Conservation (phyloP, 2,797 vertebrate genomes). For the Poeciliopsis infans region DNA sequence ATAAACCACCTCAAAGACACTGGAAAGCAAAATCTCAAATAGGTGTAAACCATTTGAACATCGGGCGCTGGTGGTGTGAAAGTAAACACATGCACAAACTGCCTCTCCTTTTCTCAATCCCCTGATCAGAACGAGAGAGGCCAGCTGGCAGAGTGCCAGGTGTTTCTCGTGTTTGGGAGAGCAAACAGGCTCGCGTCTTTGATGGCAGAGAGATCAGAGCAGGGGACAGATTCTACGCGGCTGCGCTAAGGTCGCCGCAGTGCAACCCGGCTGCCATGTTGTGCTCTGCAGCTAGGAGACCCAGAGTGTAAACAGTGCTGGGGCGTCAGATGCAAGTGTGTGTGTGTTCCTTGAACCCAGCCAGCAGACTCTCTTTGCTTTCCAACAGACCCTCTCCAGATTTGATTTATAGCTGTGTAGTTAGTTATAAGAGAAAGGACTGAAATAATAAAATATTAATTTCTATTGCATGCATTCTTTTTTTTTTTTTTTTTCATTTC, state of each 20-base stretch:
- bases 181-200: conserved; percentile 74
- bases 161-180: conserved; percentile 74
- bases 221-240: conserved; percentile 70
- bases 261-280: conserved; percentile 72
- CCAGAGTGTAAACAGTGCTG: conserved; percentile 48
- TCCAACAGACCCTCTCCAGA: conserved; percentile 36
- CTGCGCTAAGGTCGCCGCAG: conserved; percentile 69
- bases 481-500: not conserved
- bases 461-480: not conserved
- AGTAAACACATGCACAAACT: conserved; percentile 38
- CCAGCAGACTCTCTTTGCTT: conserved; percentile 25
- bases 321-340: conserved; percentile 34
- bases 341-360: conserved; percentile 15
- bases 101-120: conserved; percentile 29
- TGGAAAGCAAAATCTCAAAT: conserved; percentile 45
- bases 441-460: not conserved
- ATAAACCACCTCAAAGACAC: conserved; percentile 41
- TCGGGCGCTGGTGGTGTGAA: conserved; percentile 42
- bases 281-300: conserved; percentile 79
- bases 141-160: conserved; percentile 60
- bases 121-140: conserved; percentile 48
- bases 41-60: conserved; percentile 48
- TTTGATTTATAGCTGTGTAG: conserved; percentile 32
- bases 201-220: conserved; percentile 77
- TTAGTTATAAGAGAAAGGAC: conserved; percentile 12